Percentiles rank a stretch among this genome's conserved stretches.
Evolutionary conservation across 2,888 invertebrate species (phyloP).

Genomic region (Drosophila borborema): DNA sequence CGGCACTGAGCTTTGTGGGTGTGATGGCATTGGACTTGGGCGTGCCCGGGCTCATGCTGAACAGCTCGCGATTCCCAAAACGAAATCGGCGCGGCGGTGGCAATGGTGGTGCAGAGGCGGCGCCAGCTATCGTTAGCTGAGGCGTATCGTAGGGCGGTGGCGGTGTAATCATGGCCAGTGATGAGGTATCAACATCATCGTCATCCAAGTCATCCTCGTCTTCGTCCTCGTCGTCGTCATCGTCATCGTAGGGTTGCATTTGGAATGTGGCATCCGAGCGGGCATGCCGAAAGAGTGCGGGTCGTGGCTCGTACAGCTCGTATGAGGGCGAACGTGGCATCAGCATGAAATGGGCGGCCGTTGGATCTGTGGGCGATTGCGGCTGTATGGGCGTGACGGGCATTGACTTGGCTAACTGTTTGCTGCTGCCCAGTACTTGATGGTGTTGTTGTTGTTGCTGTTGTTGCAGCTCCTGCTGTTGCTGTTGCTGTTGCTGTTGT

Average conservation of each 20-base stretch:
- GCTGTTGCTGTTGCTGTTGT: constrained; percentile 12
- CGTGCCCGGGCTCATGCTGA: constrained; percentile 79
- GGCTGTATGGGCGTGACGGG: constrained; percentile 76
- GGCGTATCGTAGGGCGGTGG: constrained; percentile 82
- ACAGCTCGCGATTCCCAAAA: constrained; percentile 81
- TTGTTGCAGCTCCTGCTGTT: constrained; percentile 20
- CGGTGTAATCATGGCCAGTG: constrained; percentile 83
- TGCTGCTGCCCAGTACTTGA: constrained; percentile 33
- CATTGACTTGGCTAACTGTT: constrained; percentile 73
- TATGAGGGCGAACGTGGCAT: constrained; percentile 60
- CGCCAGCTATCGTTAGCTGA: constrained; percentile 32
- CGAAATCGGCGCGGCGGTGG: constrained; percentile 80
- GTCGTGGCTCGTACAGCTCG: constrained; percentile 65
- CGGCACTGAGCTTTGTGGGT: constrained; percentile 82
- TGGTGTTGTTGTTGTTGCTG: constrained; percentile 41
- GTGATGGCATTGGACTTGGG: constrained; percentile 79
- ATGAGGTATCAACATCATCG: constrained; percentile 70
- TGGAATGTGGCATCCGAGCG: constrained; percentile 57
- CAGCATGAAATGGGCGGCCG: constrained; percentile 38
- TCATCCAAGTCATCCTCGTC: constrained; percentile 41
- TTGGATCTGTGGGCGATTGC: constrained; percentile 74
- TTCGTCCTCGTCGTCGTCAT: constrained; percentile 43
- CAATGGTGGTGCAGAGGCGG: constrained; percentile 51
- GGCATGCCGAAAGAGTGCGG: constrained; percentile 37
- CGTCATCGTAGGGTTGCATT: constrained; percentile 18